Evolutionary conservation across 2,797 vertebrate genomes (phyloP).

Genomic region (Balearica regulorum): DNA sequence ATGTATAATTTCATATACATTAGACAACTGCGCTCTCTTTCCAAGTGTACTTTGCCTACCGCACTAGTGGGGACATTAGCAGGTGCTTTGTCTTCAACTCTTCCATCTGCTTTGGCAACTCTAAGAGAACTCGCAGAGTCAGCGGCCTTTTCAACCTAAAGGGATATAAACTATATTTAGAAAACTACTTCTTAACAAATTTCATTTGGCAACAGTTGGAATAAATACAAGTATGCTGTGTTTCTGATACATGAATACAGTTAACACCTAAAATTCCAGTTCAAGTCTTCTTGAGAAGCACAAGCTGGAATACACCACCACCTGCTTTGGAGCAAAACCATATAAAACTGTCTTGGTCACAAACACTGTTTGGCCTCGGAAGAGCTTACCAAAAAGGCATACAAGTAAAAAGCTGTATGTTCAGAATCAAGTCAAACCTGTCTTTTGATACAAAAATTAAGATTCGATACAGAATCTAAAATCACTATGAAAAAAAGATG

Average conservation of each 20-base stretch:
- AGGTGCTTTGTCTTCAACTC: conserved; percentile 85
- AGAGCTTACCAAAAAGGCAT: background rate
- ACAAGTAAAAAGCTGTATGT: background rate
- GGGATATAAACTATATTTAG: background rate
- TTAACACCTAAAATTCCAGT: background rate
- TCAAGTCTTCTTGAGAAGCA: background rate
- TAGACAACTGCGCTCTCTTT: background rate
- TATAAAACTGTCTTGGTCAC: background rate
- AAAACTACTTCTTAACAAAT: background rate
- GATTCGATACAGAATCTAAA: background rate
- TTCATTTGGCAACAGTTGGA: background rate
- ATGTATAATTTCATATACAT: background rate
- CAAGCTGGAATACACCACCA: background rate
- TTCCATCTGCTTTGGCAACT: conserved; percentile 88
- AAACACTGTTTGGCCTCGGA: background rate
- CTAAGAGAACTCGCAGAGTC: conserved; percentile 86
- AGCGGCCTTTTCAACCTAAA: conserved; percentile 85
- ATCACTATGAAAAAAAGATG: background rate
- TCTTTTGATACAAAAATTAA: background rate
- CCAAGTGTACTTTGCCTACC: conserved; percentile 72
- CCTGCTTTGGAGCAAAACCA: background rate
- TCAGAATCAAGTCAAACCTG: background rate
- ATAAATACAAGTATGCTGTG: background rate
- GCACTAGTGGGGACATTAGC: conserved; percentile 79
- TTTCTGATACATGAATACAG: background rate